Evolutionary conservation across 1,140 invertebrate genomes (phyloP).

Genomic region (Psilanteris sp.): DNA sequence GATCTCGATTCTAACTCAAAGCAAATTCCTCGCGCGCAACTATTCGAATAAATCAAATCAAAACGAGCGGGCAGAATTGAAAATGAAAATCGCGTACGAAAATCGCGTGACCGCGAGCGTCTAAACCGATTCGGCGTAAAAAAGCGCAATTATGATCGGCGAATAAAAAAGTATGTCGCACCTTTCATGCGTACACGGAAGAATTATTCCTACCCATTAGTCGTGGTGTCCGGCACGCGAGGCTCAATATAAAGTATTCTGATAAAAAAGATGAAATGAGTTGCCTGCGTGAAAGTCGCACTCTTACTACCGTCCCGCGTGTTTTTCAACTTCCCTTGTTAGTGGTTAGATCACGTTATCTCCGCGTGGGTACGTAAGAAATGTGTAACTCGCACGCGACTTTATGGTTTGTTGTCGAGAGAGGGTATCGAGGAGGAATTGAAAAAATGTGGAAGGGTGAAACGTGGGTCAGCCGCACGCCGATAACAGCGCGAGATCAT

Average conservation of each 20-base stretch:
- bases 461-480: slow-evolving; percentile 45
- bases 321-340: slow-evolving; percentile 49
- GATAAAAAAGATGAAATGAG: slow-evolving; percentile 35
- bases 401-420: slow-evolving; percentile 41
- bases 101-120: no score
- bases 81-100: no score
- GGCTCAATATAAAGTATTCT: slow-evolving; percentile 5
- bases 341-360: slow-evolving; percentile 49
- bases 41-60: no score
- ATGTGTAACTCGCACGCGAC: slow-evolving; percentile 54
- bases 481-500: slow-evolving; percentile 27
- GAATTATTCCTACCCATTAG: slow-evolving; percentile 28
- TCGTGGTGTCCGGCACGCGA: slow-evolving; percentile 13
- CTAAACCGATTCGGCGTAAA: no score
- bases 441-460: slow-evolving; percentile 43
- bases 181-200: slow-evolving; percentile 40
- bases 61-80: no score
- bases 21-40: no score
- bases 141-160: no score
- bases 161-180: slow-evolving; percentile 27
- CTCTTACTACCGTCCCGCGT: slow-evolving; percentile 36
- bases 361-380: slow-evolving; percentile 21
- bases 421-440: slow-evolving; percentile 34
- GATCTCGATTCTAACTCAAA: no score
- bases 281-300: slow-evolving; percentile 35